Conservation (phyloP, 2,888 invertebrate genomes). For the Drosophila mayaguana region DNA sequence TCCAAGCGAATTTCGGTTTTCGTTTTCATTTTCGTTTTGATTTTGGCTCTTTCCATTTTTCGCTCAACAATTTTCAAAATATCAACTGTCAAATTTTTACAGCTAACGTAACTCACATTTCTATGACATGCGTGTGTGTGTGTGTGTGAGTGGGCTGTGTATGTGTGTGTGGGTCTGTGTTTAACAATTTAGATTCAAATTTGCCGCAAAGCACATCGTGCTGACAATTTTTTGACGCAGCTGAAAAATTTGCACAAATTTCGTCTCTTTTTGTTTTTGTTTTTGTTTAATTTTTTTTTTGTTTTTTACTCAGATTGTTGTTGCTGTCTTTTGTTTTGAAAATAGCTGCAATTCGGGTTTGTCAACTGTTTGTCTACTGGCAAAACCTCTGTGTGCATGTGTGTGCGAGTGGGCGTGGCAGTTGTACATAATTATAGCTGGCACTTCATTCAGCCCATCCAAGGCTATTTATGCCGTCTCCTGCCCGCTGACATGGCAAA, state of each 20-base stretch:
- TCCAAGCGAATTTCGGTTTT: conserved; percentile 21
- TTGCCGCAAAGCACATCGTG: conserved; percentile 62
- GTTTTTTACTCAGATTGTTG: conserved; percentile 15
- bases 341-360: conserved; percentile 69
- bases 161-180: conserved; percentile 42
- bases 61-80: conserved; percentile 77
- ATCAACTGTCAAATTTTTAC: conserved; percentile 83
- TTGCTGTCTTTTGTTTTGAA: conserved; percentile 51
- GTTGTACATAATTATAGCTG: conserved; percentile 68
- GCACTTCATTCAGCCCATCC: conserved; percentile 65
- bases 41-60: conserved; percentile 38
- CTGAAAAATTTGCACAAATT: conserved; percentile 78
- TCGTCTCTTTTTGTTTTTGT: conserved; percentile 47
- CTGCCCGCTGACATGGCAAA: conserved; percentile 32
- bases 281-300: background rate
- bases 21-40: too few relatives aligned
- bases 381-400: conserved; percentile 20
- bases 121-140: conserved; percentile 50
- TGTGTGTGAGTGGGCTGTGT: background rate
- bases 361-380: conserved; percentile 55
- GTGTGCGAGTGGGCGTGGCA: conserved; percentile 64
- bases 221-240: conserved; percentile 80
- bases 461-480: conserved; percentile 54
- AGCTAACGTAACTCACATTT: conserved; percentile 77
- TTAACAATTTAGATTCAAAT: conserved; percentile 64